Base-by-base conservation (phyloP, 2,113 vertebrate species). In the Potamarius usumacintae region DNA sequence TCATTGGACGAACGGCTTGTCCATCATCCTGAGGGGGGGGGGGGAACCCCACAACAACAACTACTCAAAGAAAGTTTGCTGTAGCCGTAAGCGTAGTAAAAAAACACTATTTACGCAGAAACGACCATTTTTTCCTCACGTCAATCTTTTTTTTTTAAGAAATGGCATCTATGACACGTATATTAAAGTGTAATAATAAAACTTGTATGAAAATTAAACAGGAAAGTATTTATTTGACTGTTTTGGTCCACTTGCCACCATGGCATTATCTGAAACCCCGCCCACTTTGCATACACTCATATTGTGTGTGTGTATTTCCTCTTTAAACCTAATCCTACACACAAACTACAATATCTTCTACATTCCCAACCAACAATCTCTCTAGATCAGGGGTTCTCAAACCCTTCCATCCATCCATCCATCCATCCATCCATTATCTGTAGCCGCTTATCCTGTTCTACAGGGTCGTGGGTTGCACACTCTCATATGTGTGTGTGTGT, bases 31-130 rank as follows among this genome's bases (percentile, higher is more conserved):
- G 58, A 65, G 18, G 52, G 34, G 8, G 27, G 74, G 5, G 27
- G 27, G n/a, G 69, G 30, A 52, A 42, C 52, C 0, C 42, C 42
- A 65, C 3, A 69, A 69, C 5, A 30, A 50, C 10, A 48, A 74
- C 42, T 50, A 50, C 48, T n/a, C 48, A 52, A 92, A 92, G 93
- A 52, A 92, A 92, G 93, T 91, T 94, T 62, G 90, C 89, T 91
- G 87, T 91, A 92, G 89, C 86, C 88, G 86, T 90, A 88, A 91
- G 90, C 89, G 81, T 90, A 89, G 89, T 91, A 91, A 79, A 92
- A 92, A 86, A 88, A 90, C 84, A 84, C 52, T 88, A 9, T 92
- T 18, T 3, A 10, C 15, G 0, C 34, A 71, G 8, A 50, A 76
- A 76, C 8, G 1, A 11, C 20, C 42, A 0, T 1, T 14, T 30